Evolutionary conservation across 2,888 invertebrate genomes (phyloP), one percentile per base, ranked within the genome.

Genomic region (Andrena marginata): DNA sequence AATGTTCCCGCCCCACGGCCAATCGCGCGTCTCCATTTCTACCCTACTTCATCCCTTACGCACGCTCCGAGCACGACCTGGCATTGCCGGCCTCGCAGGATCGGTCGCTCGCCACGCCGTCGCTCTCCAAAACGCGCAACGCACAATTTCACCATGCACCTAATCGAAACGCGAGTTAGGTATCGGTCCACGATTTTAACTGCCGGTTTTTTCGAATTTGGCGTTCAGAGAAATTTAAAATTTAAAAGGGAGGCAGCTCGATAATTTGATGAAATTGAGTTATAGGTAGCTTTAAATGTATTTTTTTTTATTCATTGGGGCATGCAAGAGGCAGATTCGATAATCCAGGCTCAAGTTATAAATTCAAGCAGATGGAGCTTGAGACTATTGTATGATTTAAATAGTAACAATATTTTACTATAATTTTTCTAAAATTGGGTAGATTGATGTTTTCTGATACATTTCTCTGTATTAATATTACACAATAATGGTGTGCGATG

Each of bases 1-100:
- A 86, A 23, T 69, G 92, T 91, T 87, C 85, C 91, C 92, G 92
- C 92, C 93, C 92, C 85, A 86, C 87, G 85, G 85, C 92, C 93
- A 93, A 93, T 93, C 90, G 87, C 80, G 82, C 73, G 71, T 85
- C 74, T 87, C 86, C 83, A 81, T 88, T 84, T 87, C 84, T 78
- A 72, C 85, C 85, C 88, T 82, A 82, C 85, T 84, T 85, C 82
- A 86, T 84, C 84, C 87, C 87, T 80, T 78, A 83, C 89, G 88
- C 86, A 86, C 72, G 71, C 87, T 82, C 85, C 72, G 76, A 80
- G 64, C 67, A 71, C 72, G 75, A 75, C 69, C 67, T 16, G 72
- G 42, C 56, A 56, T 56, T 56, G 56, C 56, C 56, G 23, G 56
- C 23, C 26, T 56, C 23, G 23, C 56, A 56, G 60, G 73, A 29